These are phyloP conservation scores for Rhineura floridana DNA, from an alignment of 2,113 vertebrate species.

Conservation along the genomic window DNA sequence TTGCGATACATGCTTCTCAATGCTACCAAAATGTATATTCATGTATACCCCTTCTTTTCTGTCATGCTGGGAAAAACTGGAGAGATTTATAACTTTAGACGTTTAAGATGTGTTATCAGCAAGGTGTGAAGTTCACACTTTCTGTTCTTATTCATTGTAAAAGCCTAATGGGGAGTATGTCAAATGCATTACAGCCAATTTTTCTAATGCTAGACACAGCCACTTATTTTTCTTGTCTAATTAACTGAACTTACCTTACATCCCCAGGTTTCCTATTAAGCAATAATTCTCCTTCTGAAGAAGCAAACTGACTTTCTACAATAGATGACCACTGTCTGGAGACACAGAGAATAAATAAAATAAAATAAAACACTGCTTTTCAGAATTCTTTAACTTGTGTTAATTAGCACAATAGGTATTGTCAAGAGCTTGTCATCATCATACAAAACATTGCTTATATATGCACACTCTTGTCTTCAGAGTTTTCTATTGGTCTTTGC, in stretches of 20 bases:
- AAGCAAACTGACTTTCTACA: not conserved
- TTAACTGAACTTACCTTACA: not conserved
- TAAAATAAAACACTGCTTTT: conserved; percentile 7
- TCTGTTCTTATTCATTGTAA: not conserved
- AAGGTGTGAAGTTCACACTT: not conserved
- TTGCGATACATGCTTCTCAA: not conserved
- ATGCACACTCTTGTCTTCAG: conserved; percentile 6
- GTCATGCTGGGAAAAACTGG: not conserved
- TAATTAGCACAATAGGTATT: conserved; percentile 33
- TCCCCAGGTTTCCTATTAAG: not conserved
- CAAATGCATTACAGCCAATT: conserved; percentile 29
- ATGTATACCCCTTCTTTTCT: not conserved
- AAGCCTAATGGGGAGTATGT: conserved; percentile 17
- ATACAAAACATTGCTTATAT: conserved; percentile 22
- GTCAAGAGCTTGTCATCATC: conserved; percentile 12
- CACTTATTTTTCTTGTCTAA: not conserved
- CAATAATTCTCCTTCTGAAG: conserved; percentile 9
- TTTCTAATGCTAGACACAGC: not conserved
- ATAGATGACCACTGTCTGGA: not conserved
- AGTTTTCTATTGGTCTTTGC: not conserved
- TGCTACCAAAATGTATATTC: not conserved
- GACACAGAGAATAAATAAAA: not conserved
- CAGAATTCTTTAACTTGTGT: conserved; percentile 5
- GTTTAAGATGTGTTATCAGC: not conserved
- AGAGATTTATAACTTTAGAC: not conserved